Evolutionary conservation across 1,140 invertebrate species (phyloP), one percentile per base, ranked within the genome.

Genomic region (Oryctes rhinoceros): DNA sequence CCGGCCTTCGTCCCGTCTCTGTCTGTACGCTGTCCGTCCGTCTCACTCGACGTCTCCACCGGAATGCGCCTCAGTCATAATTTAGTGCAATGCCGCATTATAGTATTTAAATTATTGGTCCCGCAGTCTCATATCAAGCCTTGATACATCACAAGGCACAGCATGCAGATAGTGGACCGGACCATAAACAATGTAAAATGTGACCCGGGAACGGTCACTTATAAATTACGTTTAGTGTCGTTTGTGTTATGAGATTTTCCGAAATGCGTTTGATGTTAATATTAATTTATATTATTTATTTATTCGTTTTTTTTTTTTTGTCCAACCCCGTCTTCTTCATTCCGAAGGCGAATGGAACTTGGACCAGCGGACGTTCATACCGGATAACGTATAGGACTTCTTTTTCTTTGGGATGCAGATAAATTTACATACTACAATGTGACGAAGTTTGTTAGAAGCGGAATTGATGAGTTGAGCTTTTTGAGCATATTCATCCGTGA

Each of bases 41-140:
- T 53, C 49, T 67, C 76, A 71, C 79, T 78, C 81, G 65, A 77
- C 78, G 44, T 79, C 79, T 49, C 24, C 47, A 37, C 15, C 74
- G 37, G 67, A 62, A 77, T 80, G 59, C 76, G 76, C 75, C 47
- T 65, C 49, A 75, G 79, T 78, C 81, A 79, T 82, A 80, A 82
- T 80, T 82, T 82, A 82, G 71, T 80, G 62, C 62, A 82, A 76
- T 75, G 53, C 71, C 78, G 79, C 81, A 82, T 82, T 82, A 82
- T 82, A 82, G 79, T 82, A 80, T 82, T 82, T 82, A 82, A 82
- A 82, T 82, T 82, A 82, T 82, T 82, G 79, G 62, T 71, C 79
- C 79, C 79, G 75, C 39, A 47, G 74, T 77, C 74, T 77, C 76
- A 76, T 65, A 82, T 78, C 79, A 80, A 80, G 81, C 65, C 81